These are phyloP conservation scores for Drosophila kikkawai DNA, from an alignment of 1,140 invertebrate genomes.

Conservation along the genomic window DNA sequence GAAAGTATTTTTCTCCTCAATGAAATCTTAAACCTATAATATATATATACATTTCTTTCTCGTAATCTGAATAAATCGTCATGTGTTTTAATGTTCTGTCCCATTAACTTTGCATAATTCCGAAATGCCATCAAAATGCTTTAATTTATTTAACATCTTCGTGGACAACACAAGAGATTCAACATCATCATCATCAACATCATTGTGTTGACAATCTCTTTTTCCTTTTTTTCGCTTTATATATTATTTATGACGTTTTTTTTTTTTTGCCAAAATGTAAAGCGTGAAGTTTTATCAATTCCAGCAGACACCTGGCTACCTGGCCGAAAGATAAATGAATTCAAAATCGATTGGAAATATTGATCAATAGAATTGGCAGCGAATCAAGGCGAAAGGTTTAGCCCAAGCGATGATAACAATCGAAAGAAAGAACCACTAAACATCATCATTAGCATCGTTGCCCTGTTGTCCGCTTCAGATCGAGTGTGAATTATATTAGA, in stretches of 20 bases:
- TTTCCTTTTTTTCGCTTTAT: slow-evolving; percentile 30
- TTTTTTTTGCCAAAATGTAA: slow-evolving; percentile 14
- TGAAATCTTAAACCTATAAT: slow-evolving; percentile 1
- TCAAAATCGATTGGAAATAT: slow-evolving; percentile 53
- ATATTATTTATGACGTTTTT: slow-evolving; percentile 10
- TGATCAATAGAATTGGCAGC: slow-evolving; percentile 57
- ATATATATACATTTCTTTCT: neutral
- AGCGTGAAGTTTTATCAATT: slow-evolving; percentile 54
- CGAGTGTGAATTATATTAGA: slow-evolving; percentile 55
- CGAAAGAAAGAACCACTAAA: slow-evolving; percentile 29
- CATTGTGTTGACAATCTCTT: slow-evolving; percentile 57
- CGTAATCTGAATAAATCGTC: slow-evolving; percentile 34
- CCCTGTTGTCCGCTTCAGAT: slow-evolving; percentile 10
- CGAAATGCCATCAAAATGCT: slow-evolving; percentile 48
- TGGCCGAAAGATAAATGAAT: slow-evolving; percentile 37
- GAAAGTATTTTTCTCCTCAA: slow-evolving; percentile 26
- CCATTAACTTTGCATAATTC: slow-evolving; percentile 60
- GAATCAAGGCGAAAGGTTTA: slow-evolving; percentile 27
- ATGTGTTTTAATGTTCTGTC: slow-evolving; percentile 32
- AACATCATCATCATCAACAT: slow-evolving; percentile 26
- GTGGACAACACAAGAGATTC: slow-evolving; percentile 17
- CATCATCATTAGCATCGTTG: slow-evolving; percentile 42
- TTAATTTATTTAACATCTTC: slow-evolving; percentile 52
- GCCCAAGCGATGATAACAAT: slow-evolving; percentile 12
- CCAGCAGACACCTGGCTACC: slow-evolving; percentile 45